Conservation (phyloP, 2,888 invertebrate genomes). For the Psylliodes chrysocephalus region DNA sequence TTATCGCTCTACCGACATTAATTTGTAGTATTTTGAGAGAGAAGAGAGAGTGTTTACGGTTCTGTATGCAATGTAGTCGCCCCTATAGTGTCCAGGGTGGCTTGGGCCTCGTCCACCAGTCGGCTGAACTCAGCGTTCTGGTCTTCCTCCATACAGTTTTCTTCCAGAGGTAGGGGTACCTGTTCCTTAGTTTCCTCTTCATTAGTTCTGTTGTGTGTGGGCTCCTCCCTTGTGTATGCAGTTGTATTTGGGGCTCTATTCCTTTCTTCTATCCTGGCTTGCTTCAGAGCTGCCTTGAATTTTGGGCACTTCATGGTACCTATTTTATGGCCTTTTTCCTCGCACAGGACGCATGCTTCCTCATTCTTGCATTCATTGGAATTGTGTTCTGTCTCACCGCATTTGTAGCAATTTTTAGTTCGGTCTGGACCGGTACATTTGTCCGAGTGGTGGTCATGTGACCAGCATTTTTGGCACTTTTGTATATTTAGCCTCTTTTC, state of each 20-base stretch:
- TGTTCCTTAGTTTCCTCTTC: too few species aligned
- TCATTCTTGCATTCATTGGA: background rate
- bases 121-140: too few species aligned
- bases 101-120: background rate
- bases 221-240: background rate
- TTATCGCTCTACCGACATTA: background rate
- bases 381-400: slow-evolving; percentile 1
- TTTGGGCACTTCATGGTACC: slow-evolving; percentile 12
- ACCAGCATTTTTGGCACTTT: slow-evolving; percentile 24
- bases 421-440: slow-evolving; percentile 10
- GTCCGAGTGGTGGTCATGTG: slow-evolving; percentile 4
- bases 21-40: background rate
- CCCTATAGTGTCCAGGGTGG: background rate
- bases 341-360: background rate
- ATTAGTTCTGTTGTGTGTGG: background rate
- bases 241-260: background rate
- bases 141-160: too few species aligned
- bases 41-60: too few species aligned
- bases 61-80: background rate
- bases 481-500: background rate
- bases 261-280: background rate
- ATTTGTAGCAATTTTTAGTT: slow-evolving; percentile 3
- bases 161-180: too few species aligned
- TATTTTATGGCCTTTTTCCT: slow-evolving; percentile 1
- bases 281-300: slow-evolving; percentile 10